Evolutionary conservation across 2,888 invertebrate species (phyloP), one percentile per base, ranked within the genome.

Genomic region (Heliconius sara): DNA sequence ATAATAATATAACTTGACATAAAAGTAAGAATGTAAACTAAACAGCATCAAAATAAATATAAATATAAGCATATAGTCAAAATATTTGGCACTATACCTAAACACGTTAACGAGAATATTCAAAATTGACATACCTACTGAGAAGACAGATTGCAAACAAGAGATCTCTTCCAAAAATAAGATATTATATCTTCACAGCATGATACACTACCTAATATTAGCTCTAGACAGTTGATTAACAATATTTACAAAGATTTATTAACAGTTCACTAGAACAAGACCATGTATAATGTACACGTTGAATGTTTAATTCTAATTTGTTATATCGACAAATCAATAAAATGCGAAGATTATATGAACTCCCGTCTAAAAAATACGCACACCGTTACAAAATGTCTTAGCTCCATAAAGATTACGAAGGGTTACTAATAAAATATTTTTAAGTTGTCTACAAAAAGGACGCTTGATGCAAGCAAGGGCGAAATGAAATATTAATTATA

Each of bases 31-130:
- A 78, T 25, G 71, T 77, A 78, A 79, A 79, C 39, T 73, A n/a
- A 73, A 60, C 76, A 72, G 60, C 77, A 75, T 47, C 68, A 27
- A 77, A 81, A 79, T 79, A 81, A 81, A 76, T 66, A 78, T n/a
- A 83, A 78, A 77, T 79, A 74, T 76, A 82, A 82, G 80, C 78
- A 81, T 66, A 88, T 87, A 90, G 86, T 89, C 84, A 87, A 90
- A 90, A 87, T 89, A 89, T 94, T 94, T 94, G 94, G 94, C 94
- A 94, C 94, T 92, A 92, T 90, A 85, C 88, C 86, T 89, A 88
- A 81, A 86, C 83, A 87, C 85, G 80, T 88, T 85, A 87, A 89
- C 85, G 85, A 89, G 88, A 89, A 87, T 79, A 81, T 88, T 85
- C 79, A 83, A 87, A 52, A 85, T 88, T 83, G 84, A 90, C 89